phyloP scores from a whole-genome alignment of 2,113 vertebrate species.

The Planiliza haematocheilus region DNA sequence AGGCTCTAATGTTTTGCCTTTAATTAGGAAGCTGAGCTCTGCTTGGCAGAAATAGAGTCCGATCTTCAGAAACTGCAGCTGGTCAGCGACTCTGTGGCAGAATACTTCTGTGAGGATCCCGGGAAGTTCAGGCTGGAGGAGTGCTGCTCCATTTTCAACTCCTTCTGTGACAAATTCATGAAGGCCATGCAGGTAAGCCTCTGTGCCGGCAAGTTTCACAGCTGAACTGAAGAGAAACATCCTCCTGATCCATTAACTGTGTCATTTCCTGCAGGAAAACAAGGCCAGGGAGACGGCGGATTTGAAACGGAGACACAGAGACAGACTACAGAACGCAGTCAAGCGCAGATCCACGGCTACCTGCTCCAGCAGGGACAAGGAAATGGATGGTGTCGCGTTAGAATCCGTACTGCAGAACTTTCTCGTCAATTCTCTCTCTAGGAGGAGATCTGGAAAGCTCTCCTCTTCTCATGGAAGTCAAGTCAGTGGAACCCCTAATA shows the following conservation, averaged over 20 bases:
- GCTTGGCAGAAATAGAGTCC: slow-evolving; percentile 64
- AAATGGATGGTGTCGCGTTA: slow-evolving; percentile 77
- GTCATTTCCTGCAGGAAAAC: slow-evolving; percentile 78
- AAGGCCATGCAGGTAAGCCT: slow-evolving; percentile 78
- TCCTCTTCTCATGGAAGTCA: slow-evolving; percentile 61
- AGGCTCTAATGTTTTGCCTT: slow-evolving; percentile 3
- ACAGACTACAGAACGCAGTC: slow-evolving; percentile 61
- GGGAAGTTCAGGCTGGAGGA: slow-evolving; percentile 81
- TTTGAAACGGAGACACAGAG: slow-evolving; percentile 75
- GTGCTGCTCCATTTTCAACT: slow-evolving; percentile 82
- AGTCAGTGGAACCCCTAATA: slow-evolving; percentile 38
- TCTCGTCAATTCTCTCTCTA: slow-evolving; percentile 47
- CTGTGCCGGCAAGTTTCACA: background rate
- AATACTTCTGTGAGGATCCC: slow-evolving; percentile 85
- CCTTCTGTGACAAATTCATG: slow-evolving; percentile 81
- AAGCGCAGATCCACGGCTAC: slow-evolving; percentile 85
- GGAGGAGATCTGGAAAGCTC: slow-evolving; percentile 51
- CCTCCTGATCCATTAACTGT: background rate
- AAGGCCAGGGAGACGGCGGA: slow-evolving; percentile 75
- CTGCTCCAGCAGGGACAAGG: slow-evolving; percentile 82
- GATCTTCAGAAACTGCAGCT: slow-evolving; percentile 70
- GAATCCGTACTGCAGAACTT: slow-evolving; percentile 78
- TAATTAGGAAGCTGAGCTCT: slow-evolving; percentile 75
- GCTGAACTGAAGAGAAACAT: background rate
- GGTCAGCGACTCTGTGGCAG: slow-evolving; percentile 76